Evolutionary conservation across 1,140 invertebrate species (phyloP).

Genomic region (Planococcus citri): DNA sequence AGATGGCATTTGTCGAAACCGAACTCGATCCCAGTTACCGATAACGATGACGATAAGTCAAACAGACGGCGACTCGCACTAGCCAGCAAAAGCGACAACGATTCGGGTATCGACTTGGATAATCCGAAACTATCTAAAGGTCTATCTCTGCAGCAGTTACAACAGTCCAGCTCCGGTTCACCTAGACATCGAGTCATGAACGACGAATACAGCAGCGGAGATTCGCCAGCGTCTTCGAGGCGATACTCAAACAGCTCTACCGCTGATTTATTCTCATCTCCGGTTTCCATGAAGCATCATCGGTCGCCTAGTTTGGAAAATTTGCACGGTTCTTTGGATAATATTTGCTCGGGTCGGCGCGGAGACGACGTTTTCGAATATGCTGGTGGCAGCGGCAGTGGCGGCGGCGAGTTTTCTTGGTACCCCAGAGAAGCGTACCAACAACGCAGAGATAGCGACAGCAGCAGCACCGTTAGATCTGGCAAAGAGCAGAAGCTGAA

Average conservation of each 20-base stretch:
- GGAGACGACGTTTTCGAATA: background rate
- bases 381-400: too few species aligned
- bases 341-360: background rate
- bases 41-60: slow-evolving; percentile 34
- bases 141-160: background rate
- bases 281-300: slow-evolving; percentile 18
- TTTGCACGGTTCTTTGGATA: slow-evolving; percentile 32
- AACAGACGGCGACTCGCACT: slow-evolving; percentile 16
- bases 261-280: slow-evolving; percentile 26
- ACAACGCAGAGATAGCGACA: background rate
- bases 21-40: slow-evolving; percentile 44
- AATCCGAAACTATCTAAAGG: background rate
- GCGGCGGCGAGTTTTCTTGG: background rate
- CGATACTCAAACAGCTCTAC: slow-evolving; percentile 27
- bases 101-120: slow-evolving; percentile 26
- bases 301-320: slow-evolving; percentile 41
- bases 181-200: slow-evolving; percentile 20
- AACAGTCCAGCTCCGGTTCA: background rate
- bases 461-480: background rate
- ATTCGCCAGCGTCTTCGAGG: background rate
- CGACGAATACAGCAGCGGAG: slow-evolving; percentile 24
- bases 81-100: slow-evolving; percentile 27
- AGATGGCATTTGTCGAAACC: slow-evolving; percentile 51
- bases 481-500: slow-evolving; percentile 14
- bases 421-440: background rate